Base-by-base conservation (phyloP, 37 sponge, comb jelly and placozoan genomes). In the Mnemiopsis leidyi region DNA sequence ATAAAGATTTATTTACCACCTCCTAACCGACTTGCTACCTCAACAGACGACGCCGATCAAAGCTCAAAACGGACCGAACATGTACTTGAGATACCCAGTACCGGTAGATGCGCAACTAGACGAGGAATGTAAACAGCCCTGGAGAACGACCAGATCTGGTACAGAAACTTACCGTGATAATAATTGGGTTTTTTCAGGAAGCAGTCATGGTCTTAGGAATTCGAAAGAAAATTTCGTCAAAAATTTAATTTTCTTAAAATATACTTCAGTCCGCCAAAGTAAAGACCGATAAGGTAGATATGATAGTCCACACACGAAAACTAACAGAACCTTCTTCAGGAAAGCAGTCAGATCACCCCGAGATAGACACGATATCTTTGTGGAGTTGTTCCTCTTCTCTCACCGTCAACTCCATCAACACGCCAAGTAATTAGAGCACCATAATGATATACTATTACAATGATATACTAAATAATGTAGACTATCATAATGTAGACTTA, bases 41-140 rank as follows among this genome's bases (percentile, higher is more conserved):
- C 68, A 61, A 28, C 79, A 77, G 90, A 85, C 90, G 29, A 85
- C 90, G 7, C 90, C 90, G 90, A 85, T 85, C 0, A 85, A 85
- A 40, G 90, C 90, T 16, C 90, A 85, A 39, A 85, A 85, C 30
- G 90, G 90, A 5, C 90, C 90, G 36, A 40, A 40, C 29, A 85
- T 85, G 90, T 85, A 85, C 29, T 37, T 85, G 90, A 38, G 90
- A 25, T n/a, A 85, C 90, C 90, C 90, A 21, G 30, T 85, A 0
- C 90, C 90, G 25, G 90, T 85, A 9, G 90, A 85, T 29, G 24
- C 61, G 13, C 40, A 85, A 25, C 90, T 85, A 0, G 90, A 85
- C 26, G 90, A 85, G 90, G 90, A 85, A 23, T 85, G 90, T 37
- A 85, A 40, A 37, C 33, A 85, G 25, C 48, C 61, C 38, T 85